A percentile compares a stretch with the other conserved stretches of the same genome.
phyloP scores from a whole-genome alignment of 2,113 vertebrate species.

The Alethe diademata region DNA sequence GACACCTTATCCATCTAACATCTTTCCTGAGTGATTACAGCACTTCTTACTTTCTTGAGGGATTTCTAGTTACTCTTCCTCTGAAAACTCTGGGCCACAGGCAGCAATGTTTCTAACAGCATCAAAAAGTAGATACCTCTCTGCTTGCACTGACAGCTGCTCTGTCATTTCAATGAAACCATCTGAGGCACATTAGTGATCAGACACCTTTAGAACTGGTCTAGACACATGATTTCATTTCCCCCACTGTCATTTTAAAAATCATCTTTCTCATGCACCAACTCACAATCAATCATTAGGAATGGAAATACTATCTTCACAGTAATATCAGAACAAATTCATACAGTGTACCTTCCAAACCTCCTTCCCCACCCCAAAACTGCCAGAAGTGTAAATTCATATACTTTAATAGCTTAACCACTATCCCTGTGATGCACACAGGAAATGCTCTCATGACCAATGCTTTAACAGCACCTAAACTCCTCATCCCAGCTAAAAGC shows the following conservation, averaged over 20 bases:
- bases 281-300: background rate
- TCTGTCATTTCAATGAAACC: background rate
- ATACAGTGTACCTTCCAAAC: background rate
- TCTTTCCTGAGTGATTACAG: background rate
- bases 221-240: background rate
- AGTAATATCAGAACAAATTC: background rate
- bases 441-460: background rate
- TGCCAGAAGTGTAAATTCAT: background rate
- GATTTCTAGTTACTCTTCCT: background rate
- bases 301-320: background rate
- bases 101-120: background rate
- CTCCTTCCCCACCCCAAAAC: background rate
- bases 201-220: background rate
- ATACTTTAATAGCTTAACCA: background rate
- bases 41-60: background rate
- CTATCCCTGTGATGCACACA: background rate
- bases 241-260: background rate
- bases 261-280: background rate
- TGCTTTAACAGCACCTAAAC: background rate
- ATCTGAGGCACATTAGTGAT: background rate
- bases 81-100: background rate
- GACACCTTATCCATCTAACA: background rate
- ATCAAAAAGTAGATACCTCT: background rate
- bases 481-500: background rate
- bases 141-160: background rate